A percentile compares a stretch with the other conserved stretches of the same genome.
Conservation (phyloP, 2,888 invertebrate genomes). For the Mesorhabditis spiculigera region DNA sequence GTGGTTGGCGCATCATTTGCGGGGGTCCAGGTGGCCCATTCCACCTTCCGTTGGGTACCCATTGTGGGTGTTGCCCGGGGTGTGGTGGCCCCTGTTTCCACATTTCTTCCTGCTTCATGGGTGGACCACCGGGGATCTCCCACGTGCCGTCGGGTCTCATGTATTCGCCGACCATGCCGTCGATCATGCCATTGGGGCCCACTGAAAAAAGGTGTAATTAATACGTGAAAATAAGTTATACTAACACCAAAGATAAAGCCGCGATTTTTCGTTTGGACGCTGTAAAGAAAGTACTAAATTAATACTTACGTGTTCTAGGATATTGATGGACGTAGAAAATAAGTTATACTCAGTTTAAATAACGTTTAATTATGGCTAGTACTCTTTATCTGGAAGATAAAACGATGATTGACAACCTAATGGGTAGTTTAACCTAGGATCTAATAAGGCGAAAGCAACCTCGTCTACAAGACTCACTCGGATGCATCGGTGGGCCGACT, state of each 20-base stretch:
- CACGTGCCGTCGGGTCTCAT: neutral
- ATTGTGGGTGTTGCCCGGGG: neutral
- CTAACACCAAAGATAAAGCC: no score
- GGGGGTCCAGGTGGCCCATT: neutral
- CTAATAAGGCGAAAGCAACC: no score
- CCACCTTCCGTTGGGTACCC: neutral
- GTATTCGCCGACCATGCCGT: neutral
- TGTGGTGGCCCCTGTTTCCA: neutral
- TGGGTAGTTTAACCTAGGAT: no score
- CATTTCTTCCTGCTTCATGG: neutral
- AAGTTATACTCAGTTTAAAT: no score
- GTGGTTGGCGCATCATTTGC: neutral
- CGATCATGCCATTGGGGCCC: neutral
- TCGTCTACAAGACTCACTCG: neutral
- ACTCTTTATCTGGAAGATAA: no score
- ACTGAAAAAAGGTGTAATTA: neutral
- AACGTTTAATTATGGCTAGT: no score
- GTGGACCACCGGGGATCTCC: neutral
- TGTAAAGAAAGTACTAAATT: no score
- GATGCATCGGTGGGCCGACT: slow-evolving; percentile 1
- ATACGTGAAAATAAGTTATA: no score
- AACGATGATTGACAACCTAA: no score
- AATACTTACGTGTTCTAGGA: no score
- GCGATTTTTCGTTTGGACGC: no score
- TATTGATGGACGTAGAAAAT: no score